Evolutionary conservation across 2,797 vertebrate genomes (phyloP).

Genomic region (Myotis findleyi): DNA sequence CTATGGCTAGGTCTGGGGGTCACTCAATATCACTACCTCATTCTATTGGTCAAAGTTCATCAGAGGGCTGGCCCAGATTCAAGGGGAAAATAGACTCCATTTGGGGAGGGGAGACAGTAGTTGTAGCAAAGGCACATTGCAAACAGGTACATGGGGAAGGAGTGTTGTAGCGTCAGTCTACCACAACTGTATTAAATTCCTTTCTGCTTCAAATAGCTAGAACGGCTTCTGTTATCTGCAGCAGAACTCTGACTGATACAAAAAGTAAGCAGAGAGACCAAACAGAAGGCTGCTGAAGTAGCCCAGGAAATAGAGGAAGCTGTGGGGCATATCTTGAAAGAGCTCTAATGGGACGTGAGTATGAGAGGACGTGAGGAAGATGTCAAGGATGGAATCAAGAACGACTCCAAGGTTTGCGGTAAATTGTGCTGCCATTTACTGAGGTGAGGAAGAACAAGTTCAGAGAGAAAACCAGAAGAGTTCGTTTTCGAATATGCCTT

Average conservation of each 20-base stretch:
- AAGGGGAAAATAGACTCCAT: slow-evolving; percentile 8
- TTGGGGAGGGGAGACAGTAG: background rate
- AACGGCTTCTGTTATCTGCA: background rate
- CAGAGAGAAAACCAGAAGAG: background rate
- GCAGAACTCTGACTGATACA: background rate
- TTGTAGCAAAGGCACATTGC: background rate
- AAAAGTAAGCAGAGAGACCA: background rate
- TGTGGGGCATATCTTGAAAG: background rate
- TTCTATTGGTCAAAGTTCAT: slow-evolving; percentile 3
- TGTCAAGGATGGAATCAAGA: background rate
- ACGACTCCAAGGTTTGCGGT: background rate
- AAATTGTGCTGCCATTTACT: background rate
- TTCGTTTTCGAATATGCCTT: slow-evolving; percentile 6
- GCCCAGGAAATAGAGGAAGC: background rate
- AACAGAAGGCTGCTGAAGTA: background rate
- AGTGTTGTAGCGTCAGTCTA: background rate
- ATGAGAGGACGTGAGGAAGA: background rate
- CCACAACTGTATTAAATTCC: background rate
- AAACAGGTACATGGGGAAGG: background rate
- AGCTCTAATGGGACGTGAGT: background rate
- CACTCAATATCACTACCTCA: background rate
- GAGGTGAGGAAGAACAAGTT: slow-evolving; percentile 17
- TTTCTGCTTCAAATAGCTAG: slow-evolving; percentile 27
- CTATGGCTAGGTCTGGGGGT: background rate
- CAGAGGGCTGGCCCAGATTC: background rate